Conservation (phyloP, 2,888 invertebrate genomes). For the Ophion ellenae region DNA sequence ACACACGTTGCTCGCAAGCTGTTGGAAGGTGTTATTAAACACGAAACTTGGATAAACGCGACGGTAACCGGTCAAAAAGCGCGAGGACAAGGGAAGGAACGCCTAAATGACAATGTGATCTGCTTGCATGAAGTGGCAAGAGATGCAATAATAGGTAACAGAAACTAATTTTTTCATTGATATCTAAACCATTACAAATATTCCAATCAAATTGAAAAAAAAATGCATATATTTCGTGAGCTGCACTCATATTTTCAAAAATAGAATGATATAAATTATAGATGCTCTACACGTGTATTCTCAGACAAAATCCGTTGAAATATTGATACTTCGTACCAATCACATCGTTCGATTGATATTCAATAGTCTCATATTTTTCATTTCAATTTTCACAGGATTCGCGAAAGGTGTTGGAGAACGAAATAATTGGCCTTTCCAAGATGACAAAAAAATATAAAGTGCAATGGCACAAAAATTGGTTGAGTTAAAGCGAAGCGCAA, state of each 20-base stretch:
- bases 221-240: background rate
- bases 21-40: too few species aligned
- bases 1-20: too few species aligned
- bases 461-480: constrained; percentile 34
- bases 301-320: background rate
- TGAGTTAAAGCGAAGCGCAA: background rate
- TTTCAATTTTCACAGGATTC: constrained; percentile 13
- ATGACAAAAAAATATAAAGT: constrained; percentile 14
- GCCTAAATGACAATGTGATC: too few species aligned
- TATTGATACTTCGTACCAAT: too few species aligned
- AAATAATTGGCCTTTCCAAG: constrained; percentile 12
- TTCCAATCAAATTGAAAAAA: too few species aligned
- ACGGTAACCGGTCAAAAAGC: too few species aligned
- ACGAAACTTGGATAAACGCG: too few species aligned
- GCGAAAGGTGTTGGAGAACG: background rate
- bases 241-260: constrained; percentile 4
- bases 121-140: too few species aligned
- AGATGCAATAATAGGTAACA: too few species aligned
- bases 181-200: too few species aligned
- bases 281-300: background rate
- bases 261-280: constrained; percentile 10
- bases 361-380: background rate
- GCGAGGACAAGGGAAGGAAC: too few species aligned
- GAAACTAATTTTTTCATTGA: too few species aligned
- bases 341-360: background rate